phyloP scores from a whole-genome alignment of 23 tunicate species.

The Halocynthia aurantium region DNA sequence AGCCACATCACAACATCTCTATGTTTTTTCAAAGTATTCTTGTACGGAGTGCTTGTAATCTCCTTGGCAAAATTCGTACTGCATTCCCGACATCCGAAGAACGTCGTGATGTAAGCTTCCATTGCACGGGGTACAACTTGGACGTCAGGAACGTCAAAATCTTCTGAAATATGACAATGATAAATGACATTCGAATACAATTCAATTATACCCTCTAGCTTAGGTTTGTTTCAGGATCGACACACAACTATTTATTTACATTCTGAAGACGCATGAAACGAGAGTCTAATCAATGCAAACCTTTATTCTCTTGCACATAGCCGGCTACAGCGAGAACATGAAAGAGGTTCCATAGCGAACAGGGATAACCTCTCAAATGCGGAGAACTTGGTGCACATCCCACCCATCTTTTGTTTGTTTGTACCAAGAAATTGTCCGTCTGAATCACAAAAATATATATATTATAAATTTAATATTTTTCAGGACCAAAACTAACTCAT shows the following conservation, averaged over 20 bases:
- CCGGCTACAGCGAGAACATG: slow-evolving; percentile 80
- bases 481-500: neutral
- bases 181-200: no score
- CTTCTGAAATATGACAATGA: no score
- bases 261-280: no score
- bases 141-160: slow-evolving; percentile 28
- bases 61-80: slow-evolving; percentile 78
- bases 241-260: no score
- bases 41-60: slow-evolving; percentile 37
- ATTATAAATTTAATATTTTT: no score
- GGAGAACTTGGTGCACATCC: slow-evolving; percentile 52
- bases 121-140: slow-evolving; percentile 50
- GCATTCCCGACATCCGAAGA: slow-evolving; percentile 84
- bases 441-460: slow-evolving; percentile 15
- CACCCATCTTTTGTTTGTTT: slow-evolving; percentile 47
- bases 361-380: slow-evolving; percentile 79
- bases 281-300: no score
- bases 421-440: slow-evolving; percentile 24
- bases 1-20: slow-evolving; percentile 73
- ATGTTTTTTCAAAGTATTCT: neutral
- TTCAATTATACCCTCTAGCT: no score
- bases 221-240: no score
- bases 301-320: neutral
- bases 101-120: slow-evolving; percentile 51
- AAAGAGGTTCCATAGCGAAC: slow-evolving; percentile 91